These are phyloP conservation scores for Chionoecetes opilio DNA, from an alignment of 1,140 invertebrate species.

Conservation along the genomic window DNA sequence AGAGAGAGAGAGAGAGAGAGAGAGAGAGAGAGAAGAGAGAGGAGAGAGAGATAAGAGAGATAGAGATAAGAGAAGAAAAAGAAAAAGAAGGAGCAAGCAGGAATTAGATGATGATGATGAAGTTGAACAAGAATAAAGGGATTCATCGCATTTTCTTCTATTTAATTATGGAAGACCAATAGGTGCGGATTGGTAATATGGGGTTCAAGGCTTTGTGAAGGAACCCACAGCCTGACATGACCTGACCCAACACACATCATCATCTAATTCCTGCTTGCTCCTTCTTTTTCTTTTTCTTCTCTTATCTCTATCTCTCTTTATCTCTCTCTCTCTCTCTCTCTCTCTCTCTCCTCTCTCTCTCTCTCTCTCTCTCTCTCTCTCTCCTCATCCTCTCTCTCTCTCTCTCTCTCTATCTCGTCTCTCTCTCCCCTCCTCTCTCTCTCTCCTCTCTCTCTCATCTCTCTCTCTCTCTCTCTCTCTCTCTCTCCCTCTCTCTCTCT, in stretches of 20 bases:
- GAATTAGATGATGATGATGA: no score
- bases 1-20: not conserved
- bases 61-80: not conserved
- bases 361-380: no score
- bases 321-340: no score
- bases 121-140: not conserved
- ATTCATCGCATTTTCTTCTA: conserved; percentile 9
- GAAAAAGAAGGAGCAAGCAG: no score
- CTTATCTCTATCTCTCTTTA: not conserved
- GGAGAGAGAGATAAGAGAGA: not conserved
- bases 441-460: no score
- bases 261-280: not conserved
- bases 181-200: not conserved
- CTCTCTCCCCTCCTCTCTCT: no score
- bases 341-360: no score
- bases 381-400: no score
- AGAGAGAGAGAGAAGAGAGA: not conserved
- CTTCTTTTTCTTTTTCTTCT: no score
- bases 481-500: no score
- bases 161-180: not conserved
- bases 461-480: no score
- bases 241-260: not conserved
- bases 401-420: no score
- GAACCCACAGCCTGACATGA: not conserved
- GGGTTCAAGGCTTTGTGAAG: not conserved